These are phyloP conservation scores for Anneissia japonica DNA, from an alignment of 35 echinoderm and acorn worm species.

Conservation along the genomic window DNA sequence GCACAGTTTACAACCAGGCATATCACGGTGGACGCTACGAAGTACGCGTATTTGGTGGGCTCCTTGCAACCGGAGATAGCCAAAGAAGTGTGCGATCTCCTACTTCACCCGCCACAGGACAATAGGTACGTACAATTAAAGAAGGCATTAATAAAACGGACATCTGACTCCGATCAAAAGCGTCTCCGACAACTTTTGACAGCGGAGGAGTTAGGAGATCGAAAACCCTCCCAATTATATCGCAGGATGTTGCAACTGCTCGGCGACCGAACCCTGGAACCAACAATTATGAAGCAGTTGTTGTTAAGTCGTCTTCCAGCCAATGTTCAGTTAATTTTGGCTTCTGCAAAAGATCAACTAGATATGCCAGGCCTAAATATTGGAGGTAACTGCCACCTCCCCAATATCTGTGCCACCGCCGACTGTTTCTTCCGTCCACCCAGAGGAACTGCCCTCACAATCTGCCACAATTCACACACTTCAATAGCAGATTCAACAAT, in stretches of 20 bases:
- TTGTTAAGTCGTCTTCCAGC: conserved; percentile 41
- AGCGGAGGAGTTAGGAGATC: conserved; percentile 39
- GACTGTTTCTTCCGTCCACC: neutral
- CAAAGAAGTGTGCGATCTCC: too few species aligned
- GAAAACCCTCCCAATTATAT: conserved; percentile 39
- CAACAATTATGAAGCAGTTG: conserved; percentile 30
- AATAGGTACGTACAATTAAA: too few species aligned
- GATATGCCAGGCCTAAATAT: neutral
- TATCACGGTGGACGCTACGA: too few species aligned
- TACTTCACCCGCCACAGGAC: too few species aligned
- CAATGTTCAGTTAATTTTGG: conserved; percentile 45
- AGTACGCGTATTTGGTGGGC: too few species aligned
- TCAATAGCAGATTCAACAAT: neutral
- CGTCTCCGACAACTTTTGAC: conserved; percentile 31
- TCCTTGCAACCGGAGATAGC: too few species aligned
- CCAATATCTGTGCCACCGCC: neutral
- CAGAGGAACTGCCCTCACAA: neutral
- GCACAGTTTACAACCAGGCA: too few species aligned
- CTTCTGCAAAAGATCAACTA: conserved; percentile 14
- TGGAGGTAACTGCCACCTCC: neutral
- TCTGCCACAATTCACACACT: neutral
- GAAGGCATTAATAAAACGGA: too few species aligned
- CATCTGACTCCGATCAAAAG: conserved; percentile 39
- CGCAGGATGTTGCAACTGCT: conserved; percentile 39
- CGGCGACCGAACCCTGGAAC: conserved; percentile 24